A percentile compares a stretch with the other conserved stretches of the same genome.
Conservation (phyloP, 2,888 invertebrate genomes). For the Leptarthrus brevirostris region DNA sequence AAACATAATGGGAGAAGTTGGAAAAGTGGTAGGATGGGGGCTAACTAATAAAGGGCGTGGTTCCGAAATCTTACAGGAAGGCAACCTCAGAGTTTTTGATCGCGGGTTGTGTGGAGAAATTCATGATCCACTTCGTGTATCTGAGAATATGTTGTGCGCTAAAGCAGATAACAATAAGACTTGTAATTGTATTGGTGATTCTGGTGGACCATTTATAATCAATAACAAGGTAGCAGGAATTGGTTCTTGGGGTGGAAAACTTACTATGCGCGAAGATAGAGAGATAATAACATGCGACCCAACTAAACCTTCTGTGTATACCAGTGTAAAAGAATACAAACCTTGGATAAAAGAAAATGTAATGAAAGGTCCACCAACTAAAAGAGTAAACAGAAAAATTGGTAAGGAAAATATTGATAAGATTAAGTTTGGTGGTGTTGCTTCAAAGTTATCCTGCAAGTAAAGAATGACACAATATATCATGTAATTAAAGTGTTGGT, state of each 20-base stretch:
- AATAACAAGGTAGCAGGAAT: conserved; percentile 1
- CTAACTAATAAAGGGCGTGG: neutral
- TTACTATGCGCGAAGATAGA: neutral
- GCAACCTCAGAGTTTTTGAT: neutral
- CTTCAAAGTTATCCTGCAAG: too few relatives aligned
- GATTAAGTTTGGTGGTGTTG: too few relatives aligned
- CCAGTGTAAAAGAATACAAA: neutral
- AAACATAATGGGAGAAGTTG: neutral
- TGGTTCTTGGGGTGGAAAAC: neutral
- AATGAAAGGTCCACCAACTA: neutral
- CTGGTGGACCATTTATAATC: conserved; percentile 8
- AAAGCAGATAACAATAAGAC: neutral
- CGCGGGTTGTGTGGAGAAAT: neutral
- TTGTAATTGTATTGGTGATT: neutral
- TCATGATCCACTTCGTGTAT: neutral
- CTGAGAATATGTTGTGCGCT: neutral
- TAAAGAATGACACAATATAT: too few relatives aligned
- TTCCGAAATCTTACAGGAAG: neutral
- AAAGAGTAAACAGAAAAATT: neutral
- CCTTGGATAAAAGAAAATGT: neutral
- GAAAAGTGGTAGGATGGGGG: conserved; percentile 5
- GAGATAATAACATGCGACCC: conserved; percentile 11
- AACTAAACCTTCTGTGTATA: neutral
- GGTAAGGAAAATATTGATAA: too few relatives aligned
- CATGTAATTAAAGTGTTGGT: too few relatives aligned